phyloP scores from a whole-genome alignment of 2,113 vertebrate species.

The Psittacara wagleri region DNA sequence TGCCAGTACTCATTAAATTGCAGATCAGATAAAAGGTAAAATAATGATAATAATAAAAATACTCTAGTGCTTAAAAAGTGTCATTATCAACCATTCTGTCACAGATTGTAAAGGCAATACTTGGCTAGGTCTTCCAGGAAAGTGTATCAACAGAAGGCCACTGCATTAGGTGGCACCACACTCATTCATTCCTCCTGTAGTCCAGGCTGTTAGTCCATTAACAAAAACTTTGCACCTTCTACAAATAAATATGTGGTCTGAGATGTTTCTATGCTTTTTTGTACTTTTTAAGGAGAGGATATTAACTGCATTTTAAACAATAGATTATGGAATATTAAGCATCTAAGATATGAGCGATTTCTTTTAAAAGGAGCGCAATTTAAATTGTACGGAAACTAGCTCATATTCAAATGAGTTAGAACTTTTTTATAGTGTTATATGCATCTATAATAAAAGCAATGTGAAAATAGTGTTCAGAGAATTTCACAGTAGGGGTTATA shows the following conservation, averaged over 20 bases:
- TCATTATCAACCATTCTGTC: neutral
- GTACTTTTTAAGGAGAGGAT: neutral
- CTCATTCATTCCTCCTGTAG: neutral
- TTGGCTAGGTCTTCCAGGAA: neutral
- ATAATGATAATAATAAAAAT: neutral
- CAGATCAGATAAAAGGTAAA: neutral
- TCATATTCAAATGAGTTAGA: conserved; percentile 45
- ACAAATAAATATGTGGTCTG: neutral
- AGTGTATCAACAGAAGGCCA: neutral
- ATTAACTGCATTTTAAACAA: conserved; percentile 31
- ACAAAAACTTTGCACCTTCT: neutral
- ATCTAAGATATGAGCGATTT: conserved; percentile 8
- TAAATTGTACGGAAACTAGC: neutral
- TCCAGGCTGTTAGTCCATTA: neutral
- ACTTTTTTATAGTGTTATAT: conserved; percentile 51
- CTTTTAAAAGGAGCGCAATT: conserved; percentile 28
- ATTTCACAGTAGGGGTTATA: conserved; percentile 66
- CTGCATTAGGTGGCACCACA: neutral
- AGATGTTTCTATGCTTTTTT: neutral
- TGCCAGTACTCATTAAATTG: neutral
- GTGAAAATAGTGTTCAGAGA: conserved; percentile 53
- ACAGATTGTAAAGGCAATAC: neutral
- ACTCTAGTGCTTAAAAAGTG: neutral
- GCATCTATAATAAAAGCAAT: conserved; percentile 64
- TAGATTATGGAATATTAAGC: conserved; percentile 12